Percentiles rank a stretch among this genome's conserved stretches.
Conservation (phyloP, 2,113 vertebrate genomes). For the Onychorhynchus coronatus region DNA sequence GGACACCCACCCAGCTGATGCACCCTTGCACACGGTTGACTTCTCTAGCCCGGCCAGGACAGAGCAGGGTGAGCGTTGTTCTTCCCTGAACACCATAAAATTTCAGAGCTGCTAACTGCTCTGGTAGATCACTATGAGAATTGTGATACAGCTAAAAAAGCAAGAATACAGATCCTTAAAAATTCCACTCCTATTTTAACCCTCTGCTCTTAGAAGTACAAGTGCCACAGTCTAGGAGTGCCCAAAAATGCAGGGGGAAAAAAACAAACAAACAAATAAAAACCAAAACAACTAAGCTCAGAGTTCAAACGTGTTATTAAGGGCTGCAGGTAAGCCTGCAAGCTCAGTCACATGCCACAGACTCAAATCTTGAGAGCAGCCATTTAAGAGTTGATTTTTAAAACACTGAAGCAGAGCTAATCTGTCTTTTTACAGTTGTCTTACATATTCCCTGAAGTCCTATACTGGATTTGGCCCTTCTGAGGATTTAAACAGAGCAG, state of each 20-base stretch:
- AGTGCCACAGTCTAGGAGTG: neutral
- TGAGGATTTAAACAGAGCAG: slow-evolving; percentile 7
- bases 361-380: neutral
- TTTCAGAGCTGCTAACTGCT: neutral
- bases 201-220: neutral
- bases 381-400: neutral
- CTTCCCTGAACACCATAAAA: neutral
- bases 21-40: neutral
- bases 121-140: neutral
- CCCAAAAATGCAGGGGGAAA: neutral
- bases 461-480: neutral
- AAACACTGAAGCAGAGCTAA: neutral
- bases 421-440: neutral
- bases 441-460: neutral
- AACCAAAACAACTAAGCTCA: neutral
- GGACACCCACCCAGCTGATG: neutral
- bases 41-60: neutral
- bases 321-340: neutral
- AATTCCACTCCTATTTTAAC: neutral
- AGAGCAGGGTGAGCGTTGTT: neutral
- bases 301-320: neutral
- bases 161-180: neutral
- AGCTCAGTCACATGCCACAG: neutral
- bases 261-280: accelerated
- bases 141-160: neutral